Evolutionary conservation across 2,797 vertebrate genomes (phyloP), one percentile per base, ranked within the genome.

Genomic region (Neopelma chrysocephalum): DNA sequence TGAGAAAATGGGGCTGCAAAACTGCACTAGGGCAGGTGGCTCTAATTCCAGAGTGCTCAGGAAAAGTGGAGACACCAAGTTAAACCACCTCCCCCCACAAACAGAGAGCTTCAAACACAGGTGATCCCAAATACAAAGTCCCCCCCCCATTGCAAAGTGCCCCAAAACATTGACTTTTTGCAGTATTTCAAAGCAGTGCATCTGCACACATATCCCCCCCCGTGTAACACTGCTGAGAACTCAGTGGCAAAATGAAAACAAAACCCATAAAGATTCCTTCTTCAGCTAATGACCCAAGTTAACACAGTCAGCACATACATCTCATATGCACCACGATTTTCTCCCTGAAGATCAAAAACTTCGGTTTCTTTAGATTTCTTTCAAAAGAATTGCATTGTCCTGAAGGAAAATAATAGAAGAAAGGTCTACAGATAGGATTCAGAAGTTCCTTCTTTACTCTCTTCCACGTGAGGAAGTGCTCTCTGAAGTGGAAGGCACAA

Each of bases 331-430:
- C 17, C 40, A 45, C 8, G 20, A 22, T 31, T 70, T n/a, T 36
- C 10, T 34, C 60, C 48, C 7, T 4, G 0, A 78, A 82, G 60
- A 51, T 91, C 58, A 94, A 87, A 84, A 82, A 38, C 34, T 47
- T 16, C 15, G 4, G 18, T 61, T 82, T 42, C 45, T 84, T 90
- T 29, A 45, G 36, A 53, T 47, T 79, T 87, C 87, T 69, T 79
- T 61, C 45, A 85, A 25, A 83, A 81, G 40, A 89, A 66, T 0
- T 70, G 26, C 45, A 71, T 26, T 57, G 40, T 70, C 40, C 91
- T 85, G 57, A 73, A 93, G 18, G 40, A 79, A 89, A 94, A 88
- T 48, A 90, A 78, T 11, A 84, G 66, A 92, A 81, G 32, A 91
- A 94, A 92, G 40, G 27, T 53, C 57, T 32, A 40, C 8, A 21